Evolutionary conservation across 2,888 invertebrate genomes (phyloP), one percentile per base, ranked within the genome.

Genomic region (Escarpia spicata): DNA sequence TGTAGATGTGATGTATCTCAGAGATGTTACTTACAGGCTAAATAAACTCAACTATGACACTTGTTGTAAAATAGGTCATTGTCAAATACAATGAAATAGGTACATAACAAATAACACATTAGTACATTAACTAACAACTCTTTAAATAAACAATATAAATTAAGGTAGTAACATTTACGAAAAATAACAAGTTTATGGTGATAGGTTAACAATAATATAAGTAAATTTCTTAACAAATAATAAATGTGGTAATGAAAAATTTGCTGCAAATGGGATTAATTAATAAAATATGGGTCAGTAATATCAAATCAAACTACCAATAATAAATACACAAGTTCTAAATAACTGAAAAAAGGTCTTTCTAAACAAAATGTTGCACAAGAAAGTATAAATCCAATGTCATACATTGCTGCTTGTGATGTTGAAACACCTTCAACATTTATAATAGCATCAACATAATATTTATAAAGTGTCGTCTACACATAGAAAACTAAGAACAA

Each of bases 171-270:
- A 75, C 75, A 75, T 75, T 26, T 26, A 75, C 19, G 75, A 75
- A 19, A 75, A 75, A 75, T 75, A 26, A 75, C 26, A 75, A 75
- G 26, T 75, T 75, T 19, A 75, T 75, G 26, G 75, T 75, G 6
- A 75, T 75, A 75, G n/a, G 4, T 75, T 75, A 75, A 75, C 75
- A 75, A n/a, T 75, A 75, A 75, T 75, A 75, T n/a, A 75, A 75
- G 75, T 75, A 75, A 75, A 75, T 26, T n/a, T 75, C 26, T 0
- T 75, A 75, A 75, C 6, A 75, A 75, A 75, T 75, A 75, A 75
- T 75, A 75, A 75, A 75, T 75, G 26, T 2, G 75, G 6, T 75
- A 75, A 75, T 19, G 75, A 4, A 75, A 2, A 75, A 26, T 75
- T 75, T 26, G 75, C 75, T 75, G 75, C 75, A n/a, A 75, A 75